Evolutionary conservation across 2,888 invertebrate species (phyloP).

Genomic region (Thereva unica): DNA sequence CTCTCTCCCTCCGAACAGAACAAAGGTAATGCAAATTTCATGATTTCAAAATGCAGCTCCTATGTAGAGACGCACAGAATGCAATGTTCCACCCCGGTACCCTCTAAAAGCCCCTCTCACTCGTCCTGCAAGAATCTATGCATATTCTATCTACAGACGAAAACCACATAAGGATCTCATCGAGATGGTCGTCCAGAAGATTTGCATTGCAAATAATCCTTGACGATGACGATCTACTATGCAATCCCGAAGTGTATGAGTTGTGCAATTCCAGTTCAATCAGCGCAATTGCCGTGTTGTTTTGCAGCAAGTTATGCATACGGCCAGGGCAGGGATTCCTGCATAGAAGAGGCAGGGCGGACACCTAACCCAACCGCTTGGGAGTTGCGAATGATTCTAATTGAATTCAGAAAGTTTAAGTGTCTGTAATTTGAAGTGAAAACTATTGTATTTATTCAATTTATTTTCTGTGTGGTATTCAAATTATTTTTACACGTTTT

Average conservation of each 20-base stretch:
- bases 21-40: slow-evolving; percentile 25
- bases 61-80: slow-evolving; percentile 11
- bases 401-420: slow-evolving; percentile 26
- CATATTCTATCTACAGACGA: no score
- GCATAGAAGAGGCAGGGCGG: no score
- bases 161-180: slow-evolving; percentile 25
- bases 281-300: slow-evolving; percentile 18
- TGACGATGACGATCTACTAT: slow-evolving; percentile 22
- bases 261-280: slow-evolving; percentile 7
- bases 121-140: no score
- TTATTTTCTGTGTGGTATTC: no score
- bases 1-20: background rate
- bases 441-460: no score
- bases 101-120: no score
- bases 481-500: no score
- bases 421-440: background rate
- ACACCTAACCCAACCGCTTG: no score
- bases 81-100: background rate
- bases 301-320: slow-evolving; percentile 1
- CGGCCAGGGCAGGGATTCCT: background rate
- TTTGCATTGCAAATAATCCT: slow-evolving; percentile 31
- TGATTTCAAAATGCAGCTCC: slow-evolving; percentile 14
- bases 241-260: background rate
- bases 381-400: slow-evolving; percentile 25
- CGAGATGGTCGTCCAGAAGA: slow-evolving; percentile 29